Evolutionary conservation across 2,797 vertebrate genomes (phyloP).

Genomic region (Antennarius maculatus): DNA sequence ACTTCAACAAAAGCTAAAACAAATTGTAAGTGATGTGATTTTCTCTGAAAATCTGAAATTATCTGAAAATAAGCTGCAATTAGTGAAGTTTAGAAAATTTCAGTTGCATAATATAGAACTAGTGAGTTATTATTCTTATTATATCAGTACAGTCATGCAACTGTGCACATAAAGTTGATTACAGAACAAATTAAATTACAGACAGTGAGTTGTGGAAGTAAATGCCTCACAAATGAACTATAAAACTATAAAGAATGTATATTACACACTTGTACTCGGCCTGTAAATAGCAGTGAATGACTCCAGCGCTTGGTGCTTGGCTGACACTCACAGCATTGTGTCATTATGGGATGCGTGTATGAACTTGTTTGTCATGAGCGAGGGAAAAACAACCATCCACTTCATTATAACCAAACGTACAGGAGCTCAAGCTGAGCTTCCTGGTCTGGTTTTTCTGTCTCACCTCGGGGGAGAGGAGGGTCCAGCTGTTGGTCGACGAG

Average conservation of each 20-base stretch:
- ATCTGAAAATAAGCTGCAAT: too few species aligned
- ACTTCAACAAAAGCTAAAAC: too few species aligned
- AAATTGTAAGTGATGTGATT: too few species aligned
- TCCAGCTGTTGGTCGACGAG: slow-evolving; percentile 88
- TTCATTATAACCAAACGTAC: slow-evolving; percentile 5
- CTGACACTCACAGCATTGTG: slow-evolving; percentile 15
- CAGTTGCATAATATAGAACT: too few species aligned
- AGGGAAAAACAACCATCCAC: slow-evolving; percentile 9
- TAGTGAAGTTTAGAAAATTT: too few species aligned
- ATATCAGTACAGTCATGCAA: neutral
- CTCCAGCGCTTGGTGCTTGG: slow-evolving; percentile 14
- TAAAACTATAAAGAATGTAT: neutral
- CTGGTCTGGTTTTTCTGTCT: slow-evolving; percentile 19
- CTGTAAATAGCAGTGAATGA: neutral
- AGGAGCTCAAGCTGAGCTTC: slow-evolving; percentile 7
- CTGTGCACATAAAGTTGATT: neutral
- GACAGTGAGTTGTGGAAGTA: neutral
- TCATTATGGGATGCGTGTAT: slow-evolving; percentile 10
- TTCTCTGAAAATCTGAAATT: too few species aligned
- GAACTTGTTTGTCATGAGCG: slow-evolving; percentile 21
- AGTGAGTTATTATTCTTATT: too few species aligned
- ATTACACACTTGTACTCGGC: neutral
- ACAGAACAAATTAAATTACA: slow-evolving; percentile 1
- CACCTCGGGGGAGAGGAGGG: slow-evolving; percentile 88
- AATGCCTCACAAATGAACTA: neutral